Evolutionary conservation across 2,113 vertebrate species (phyloP).

Genomic region (Camelus bactrianus): DNA sequence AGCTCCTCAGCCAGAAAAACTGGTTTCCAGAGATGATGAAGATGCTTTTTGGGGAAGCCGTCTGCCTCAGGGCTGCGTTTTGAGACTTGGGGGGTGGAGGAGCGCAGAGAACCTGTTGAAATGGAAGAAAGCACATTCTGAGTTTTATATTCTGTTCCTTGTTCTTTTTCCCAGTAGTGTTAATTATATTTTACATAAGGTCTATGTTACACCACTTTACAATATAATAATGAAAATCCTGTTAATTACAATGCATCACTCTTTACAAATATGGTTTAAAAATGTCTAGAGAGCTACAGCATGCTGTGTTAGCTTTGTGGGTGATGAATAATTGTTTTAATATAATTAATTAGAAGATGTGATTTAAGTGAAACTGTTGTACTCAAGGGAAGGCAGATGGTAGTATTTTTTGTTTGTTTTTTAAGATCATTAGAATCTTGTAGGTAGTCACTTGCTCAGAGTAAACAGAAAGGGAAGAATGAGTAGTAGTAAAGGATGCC

Average conservation of each 20-base stretch:
- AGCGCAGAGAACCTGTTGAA: conserved; percentile 1
- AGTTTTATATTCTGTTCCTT: conserved; percentile 35
- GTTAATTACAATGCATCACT: conserved; percentile 54
- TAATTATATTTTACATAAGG: conserved; percentile 53
- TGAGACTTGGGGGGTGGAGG: neutral
- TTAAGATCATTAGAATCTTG: conserved; percentile 21
- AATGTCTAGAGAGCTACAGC: conserved; percentile 50
- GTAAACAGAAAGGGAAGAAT: conserved; percentile 11
- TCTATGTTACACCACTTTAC: conserved; percentile 42
- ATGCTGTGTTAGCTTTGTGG: conserved; percentile 40
- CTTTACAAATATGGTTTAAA: conserved; percentile 60
- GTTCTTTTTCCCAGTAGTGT: neutral
- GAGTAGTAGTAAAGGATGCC: neutral
- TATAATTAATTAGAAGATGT: conserved; percentile 61
- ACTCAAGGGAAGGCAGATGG: conserved; percentile 21
- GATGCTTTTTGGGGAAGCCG: neutral
- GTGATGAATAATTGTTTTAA: conserved; percentile 58
- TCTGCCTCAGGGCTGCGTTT: neutral
- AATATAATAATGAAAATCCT: conserved; percentile 55
- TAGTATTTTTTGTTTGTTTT: conserved; percentile 41
- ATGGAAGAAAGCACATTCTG: conserved; percentile 40
- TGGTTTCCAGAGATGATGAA: neutral
- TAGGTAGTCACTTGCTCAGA: neutral
- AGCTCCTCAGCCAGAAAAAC: neutral
- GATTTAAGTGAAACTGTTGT: conserved; percentile 36